phyloP scores from a whole-genome alignment of 2,113 vertebrate genomes.

The Orientallactaga bullata region DNA sequence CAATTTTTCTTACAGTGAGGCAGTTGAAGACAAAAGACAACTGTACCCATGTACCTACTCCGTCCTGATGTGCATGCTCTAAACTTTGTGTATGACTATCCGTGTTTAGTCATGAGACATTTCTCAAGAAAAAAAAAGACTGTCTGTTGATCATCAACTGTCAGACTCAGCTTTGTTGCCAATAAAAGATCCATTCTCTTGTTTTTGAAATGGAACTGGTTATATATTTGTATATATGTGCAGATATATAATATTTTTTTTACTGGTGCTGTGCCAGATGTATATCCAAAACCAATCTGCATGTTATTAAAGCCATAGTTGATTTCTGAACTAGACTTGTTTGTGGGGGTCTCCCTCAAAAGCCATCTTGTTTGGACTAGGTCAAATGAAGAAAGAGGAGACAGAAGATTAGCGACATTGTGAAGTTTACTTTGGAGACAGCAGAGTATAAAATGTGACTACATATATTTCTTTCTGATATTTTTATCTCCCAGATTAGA shows the following conservation, averaged over 20 bases:
- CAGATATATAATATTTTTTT: too few species aligned
- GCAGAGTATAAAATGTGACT: slow-evolving; percentile 54
- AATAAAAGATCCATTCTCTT: neutral
- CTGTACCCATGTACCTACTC: neutral
- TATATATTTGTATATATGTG: neutral
- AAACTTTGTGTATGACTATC: neutral
- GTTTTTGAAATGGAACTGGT: slow-evolving; percentile 17
- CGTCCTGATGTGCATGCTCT: neutral
- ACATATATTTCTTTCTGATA: slow-evolving; percentile 68
- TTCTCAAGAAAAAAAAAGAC: neutral
- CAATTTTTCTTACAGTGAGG: slow-evolving; percentile 13
- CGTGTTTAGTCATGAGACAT: neutral
- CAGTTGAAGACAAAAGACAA: slow-evolving; percentile 1
- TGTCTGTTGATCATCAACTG: neutral
- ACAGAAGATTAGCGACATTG: neutral
- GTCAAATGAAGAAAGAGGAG: slow-evolving; percentile 60
- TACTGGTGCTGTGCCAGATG: neutral
- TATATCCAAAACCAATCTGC: neutral
- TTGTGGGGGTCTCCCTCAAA: neutral
- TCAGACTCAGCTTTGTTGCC: neutral
- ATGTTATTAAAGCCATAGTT: neutral
- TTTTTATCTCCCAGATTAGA: slow-evolving; percentile 78
- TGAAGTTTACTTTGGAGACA: slow-evolving; percentile 68
- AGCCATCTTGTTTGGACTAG: slow-evolving; percentile 39
- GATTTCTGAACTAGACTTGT: neutral